These are phyloP conservation scores for Fulmarus glacialis DNA, from an alignment of 2,113 vertebrate genomes.

Conservation along the genomic window DNA sequence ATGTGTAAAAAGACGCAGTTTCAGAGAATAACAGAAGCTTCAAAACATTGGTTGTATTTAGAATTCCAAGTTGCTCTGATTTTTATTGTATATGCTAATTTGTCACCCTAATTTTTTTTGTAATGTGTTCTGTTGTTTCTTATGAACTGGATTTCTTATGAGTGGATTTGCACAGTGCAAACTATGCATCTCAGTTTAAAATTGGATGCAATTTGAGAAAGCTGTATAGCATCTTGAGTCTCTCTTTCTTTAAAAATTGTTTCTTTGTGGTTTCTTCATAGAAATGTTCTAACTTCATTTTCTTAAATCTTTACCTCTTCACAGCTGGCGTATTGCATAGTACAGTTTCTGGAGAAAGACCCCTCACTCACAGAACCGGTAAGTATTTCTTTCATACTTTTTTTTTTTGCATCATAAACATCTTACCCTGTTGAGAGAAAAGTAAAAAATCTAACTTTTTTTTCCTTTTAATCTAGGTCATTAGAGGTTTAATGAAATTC, in stretches of 20 bases:
- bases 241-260: background rate
- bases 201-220: background rate
- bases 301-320: conserved; percentile 23
- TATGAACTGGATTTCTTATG: background rate
- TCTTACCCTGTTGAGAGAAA: background rate
- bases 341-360: conserved; percentile 99
- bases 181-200: background rate
- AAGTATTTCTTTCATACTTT: conserved; percentile 61
- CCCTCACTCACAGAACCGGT: conserved; percentile 98
- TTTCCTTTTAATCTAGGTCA: conserved; percentile 83
- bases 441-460: background rate
- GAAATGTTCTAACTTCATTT: conserved; percentile 21
- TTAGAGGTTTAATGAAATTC: conserved; percentile 98
- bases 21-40: background rate
- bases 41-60: background rate
- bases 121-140: background rate
- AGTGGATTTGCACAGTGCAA: background rate
- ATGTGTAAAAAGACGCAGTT: background rate
- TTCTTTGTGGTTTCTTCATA: background rate
- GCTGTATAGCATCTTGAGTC: background rate
- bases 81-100: background rate
- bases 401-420: background rate
- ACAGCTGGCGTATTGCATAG: conserved; percentile 99
- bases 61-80: background rate
- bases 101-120: background rate